Percentiles rank a stretch among this genome's conserved stretches.
phyloP scores from a whole-genome alignment of 2,888 invertebrate species.

The Cheilosia grossa region DNA sequence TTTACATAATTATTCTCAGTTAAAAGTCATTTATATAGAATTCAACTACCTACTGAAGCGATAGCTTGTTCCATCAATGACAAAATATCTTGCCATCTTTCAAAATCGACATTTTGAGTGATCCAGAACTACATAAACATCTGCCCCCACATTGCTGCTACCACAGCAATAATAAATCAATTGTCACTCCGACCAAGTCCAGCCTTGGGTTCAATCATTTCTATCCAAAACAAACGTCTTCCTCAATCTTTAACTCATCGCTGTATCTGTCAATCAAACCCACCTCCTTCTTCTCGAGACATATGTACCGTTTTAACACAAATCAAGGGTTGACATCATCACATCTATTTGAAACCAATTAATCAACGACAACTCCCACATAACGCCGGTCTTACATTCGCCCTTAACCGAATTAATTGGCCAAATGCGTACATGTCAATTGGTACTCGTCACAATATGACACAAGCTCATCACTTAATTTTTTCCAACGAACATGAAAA shows the following conservation, averaged over 20 bases:
- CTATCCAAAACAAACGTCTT: neutral
- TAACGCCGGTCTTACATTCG: conserved; percentile 30
- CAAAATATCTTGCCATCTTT: no score
- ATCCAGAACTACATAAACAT: no score
- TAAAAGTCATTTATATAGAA: no score
- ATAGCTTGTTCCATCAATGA: no score
- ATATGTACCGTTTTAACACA: conserved; percentile 29
- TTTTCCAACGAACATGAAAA: conserved; percentile 17
- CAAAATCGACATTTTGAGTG: no score
- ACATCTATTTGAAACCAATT: conserved; percentile 60
- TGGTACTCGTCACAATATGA: conserved; percentile 64
- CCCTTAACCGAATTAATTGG: conserved; percentile 62
- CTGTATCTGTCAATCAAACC: conserved; percentile 44
- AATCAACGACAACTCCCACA: conserved; percentile 42
- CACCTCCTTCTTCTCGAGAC: conserved; percentile 20
- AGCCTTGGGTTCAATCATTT: neutral
- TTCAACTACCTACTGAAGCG: no score
- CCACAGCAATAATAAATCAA: no score
- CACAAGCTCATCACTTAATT: conserved; percentile 51
- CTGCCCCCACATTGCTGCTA: no score
- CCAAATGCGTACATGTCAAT: conserved; percentile 47
- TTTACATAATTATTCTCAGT: no score
- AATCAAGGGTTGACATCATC: conserved; percentile 71
- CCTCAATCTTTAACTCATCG: neutral
- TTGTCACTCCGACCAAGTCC: neutral